Evolutionary conservation across 1,140 invertebrate species (phyloP).

Genomic region (Ceratosolen solmsi): DNA sequence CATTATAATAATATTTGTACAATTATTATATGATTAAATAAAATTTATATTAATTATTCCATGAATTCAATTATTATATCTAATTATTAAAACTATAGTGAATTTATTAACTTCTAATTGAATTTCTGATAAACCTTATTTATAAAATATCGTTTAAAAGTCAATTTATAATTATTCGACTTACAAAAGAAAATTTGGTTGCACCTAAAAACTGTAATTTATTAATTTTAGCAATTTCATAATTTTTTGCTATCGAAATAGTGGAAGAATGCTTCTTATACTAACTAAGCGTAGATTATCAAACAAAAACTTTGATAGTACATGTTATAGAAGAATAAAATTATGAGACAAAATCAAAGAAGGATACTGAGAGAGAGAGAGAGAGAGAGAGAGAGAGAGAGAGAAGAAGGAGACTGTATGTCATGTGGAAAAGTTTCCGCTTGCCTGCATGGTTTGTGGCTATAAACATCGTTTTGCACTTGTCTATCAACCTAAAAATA

Average conservation of each 20-base stretch:
- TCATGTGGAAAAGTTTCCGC: constrained; percentile 46
- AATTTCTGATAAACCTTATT: no score
- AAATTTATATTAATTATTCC: no score
- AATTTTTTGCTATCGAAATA: not conserved
- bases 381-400: not conserved
- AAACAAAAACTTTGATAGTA: constrained; percentile 9
- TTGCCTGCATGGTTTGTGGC: constrained; percentile 4
- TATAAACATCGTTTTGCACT: constrained; percentile 16
- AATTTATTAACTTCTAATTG: no score
- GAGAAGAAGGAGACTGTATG: not conserved
- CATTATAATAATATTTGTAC: no score
- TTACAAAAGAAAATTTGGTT: no score
- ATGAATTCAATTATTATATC: no score
- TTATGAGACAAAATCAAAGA: not conserved
- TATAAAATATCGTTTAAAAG: no score
- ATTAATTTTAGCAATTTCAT: no score
- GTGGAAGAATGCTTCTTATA: not conserved
- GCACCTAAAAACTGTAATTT: no score
- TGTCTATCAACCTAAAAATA: not conserved
- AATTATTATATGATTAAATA: no score
- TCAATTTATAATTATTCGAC: no score
- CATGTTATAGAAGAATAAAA: not conserved
- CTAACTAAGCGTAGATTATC: not conserved
- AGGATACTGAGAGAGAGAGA: not conserved
- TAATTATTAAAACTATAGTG: no score